A percentile compares a stretch with the other conserved stretches of the same genome.
Conservation (phyloP, 2,888 invertebrate species). For the Cylindroiulus punctatus region DNA sequence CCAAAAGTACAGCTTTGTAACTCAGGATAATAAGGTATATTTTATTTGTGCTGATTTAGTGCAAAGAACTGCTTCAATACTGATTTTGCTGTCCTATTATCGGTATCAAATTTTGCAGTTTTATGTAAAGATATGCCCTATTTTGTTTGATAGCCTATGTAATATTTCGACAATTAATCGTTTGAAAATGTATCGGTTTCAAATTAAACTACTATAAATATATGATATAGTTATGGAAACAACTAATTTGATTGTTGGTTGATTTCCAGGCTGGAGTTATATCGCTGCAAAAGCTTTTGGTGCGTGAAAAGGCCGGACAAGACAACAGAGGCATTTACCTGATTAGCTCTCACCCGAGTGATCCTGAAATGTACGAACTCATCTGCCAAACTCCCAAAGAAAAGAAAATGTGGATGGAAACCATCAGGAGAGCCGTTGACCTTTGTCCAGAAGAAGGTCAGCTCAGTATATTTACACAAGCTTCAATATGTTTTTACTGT, state of each 20-base stretch:
- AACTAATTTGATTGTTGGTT: not conserved
- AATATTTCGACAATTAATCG: too few relatives aligned
- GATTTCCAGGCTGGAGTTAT: conserved; percentile 84
- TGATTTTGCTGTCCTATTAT: too few relatives aligned
- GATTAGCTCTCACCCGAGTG: conserved; percentile 87
- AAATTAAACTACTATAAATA: too few relatives aligned
- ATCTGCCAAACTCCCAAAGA: conserved; percentile 87
- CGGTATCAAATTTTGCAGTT: too few relatives aligned
- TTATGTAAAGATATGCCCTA: too few relatives aligned
- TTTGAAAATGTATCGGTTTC: too few relatives aligned
- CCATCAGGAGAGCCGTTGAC: conserved; percentile 84
- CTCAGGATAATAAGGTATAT: conserved; percentile 89
- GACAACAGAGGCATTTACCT: conserved; percentile 89
- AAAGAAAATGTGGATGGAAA: conserved; percentile 88
- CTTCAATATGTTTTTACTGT: not conserved
- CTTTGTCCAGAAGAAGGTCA: conserved; percentile 79
- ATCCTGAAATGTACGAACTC: conserved; percentile 96
- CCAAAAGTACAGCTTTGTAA: conserved; percentile 84
- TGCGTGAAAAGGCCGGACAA: conserved; percentile 89
- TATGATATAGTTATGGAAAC: not conserved
- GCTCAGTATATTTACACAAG: not conserved
- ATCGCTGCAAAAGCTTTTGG: conserved; percentile 88
- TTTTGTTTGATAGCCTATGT: too few relatives aligned
- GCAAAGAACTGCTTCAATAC: too few relatives aligned
- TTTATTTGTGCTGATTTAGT: not conserved